Evolutionary conservation across 2,113 vertebrate genomes (phyloP).

Genomic region (Ariopsis seemanni): DNA sequence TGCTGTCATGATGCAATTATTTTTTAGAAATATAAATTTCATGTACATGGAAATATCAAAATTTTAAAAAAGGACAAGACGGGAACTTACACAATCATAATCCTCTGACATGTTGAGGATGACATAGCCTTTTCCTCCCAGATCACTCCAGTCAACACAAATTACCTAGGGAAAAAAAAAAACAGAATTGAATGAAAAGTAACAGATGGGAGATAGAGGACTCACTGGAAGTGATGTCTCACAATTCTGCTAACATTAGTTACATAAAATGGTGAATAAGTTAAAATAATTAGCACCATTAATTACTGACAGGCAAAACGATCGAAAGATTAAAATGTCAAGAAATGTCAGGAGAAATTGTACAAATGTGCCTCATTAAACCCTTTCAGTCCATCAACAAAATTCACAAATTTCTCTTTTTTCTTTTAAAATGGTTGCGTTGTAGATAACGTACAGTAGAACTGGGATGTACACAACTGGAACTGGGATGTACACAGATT

Average conservation of each 20-base stretch:
- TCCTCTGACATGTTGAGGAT: conserved; percentile 91
- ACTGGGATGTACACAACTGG: background rate
- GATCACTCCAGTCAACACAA: conserved; percentile 91
- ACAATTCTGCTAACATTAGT: background rate
- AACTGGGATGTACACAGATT: background rate
- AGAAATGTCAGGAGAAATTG: conserved; percentile 4
- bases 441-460: background rate
- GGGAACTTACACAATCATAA: conserved; percentile 88
- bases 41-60: background rate
- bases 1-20: background rate
- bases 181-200: background rate
- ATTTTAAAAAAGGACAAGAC: background rate
- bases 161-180: conserved; percentile 74
- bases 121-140: conserved; percentile 85
- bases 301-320: background rate
- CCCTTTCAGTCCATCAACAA: background rate
- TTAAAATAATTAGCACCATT: conserved; percentile 11
- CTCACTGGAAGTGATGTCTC: conserved; percentile 9
- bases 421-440: background rate
- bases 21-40: background rate
- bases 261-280: background rate
- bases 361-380: conserved; percentile 15
- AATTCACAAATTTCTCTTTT: background rate
- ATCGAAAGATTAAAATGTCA: conserved; percentile 19
- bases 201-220: background rate